Percentiles rank a stretch among this genome's conserved stretches.
Conservation (phyloP, 1,140 invertebrate species). For the Tigriopus japonicus region DNA sequence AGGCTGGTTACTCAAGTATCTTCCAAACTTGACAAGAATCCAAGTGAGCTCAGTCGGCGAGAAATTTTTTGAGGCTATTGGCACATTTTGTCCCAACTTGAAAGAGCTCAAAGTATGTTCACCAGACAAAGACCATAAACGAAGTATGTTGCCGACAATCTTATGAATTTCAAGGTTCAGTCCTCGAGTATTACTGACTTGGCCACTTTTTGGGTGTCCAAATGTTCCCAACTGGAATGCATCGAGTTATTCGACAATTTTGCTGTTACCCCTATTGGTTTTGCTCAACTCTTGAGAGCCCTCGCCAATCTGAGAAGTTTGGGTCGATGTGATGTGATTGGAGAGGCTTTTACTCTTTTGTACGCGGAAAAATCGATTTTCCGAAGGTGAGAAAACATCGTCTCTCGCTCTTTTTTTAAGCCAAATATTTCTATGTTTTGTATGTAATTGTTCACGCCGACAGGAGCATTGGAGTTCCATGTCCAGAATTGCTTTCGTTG, state of each 20-base stretch:
- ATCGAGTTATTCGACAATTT: neutral
- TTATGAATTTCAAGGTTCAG: neutral
- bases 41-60: neutral
- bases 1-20: neutral
- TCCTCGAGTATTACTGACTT: neutral
- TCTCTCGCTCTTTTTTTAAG: too few relatives aligned
- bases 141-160: too few relatives aligned
- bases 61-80: neutral
- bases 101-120: neutral
- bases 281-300: neutral
- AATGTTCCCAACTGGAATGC: neutral
- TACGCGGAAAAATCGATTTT: slow-evolving; percentile 2
- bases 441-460: too few relatives aligned
- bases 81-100: slow-evolving; percentile 1
- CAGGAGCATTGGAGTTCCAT: too few relatives aligned
- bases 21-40: neutral
- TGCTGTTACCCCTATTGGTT: neutral
- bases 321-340: neutral
- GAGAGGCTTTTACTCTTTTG: neutral
- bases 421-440: too few relatives aligned
- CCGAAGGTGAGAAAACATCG: neutral
- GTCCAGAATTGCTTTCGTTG: too few relatives aligned
- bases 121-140: too few relatives aligned
- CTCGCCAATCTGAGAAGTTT: neutral
- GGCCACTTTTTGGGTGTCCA: neutral